These are phyloP conservation scores for Smittia sp. DNA, from an alignment of 2,888 invertebrate species.

Conservation along the genomic window DNA sequence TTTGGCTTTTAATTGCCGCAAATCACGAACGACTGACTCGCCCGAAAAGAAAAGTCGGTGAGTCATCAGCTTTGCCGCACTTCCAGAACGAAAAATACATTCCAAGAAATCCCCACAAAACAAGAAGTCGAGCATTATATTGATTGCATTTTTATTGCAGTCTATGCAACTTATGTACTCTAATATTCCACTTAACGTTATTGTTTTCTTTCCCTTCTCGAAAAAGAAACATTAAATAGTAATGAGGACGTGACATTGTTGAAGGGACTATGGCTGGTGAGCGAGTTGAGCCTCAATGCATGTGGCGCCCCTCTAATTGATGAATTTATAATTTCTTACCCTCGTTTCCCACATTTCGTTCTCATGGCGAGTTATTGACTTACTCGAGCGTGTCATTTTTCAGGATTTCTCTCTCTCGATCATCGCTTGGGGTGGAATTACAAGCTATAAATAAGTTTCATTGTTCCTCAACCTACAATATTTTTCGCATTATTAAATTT, in stretches of 20 bases:
- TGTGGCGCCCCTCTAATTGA: slow-evolving; percentile 28
- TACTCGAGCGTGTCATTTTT: slow-evolving; percentile 9
- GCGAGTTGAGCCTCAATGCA: background rate
- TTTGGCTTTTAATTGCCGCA: slow-evolving; percentile 18
- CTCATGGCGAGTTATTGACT: slow-evolving; percentile 26
- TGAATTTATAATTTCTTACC: slow-evolving; percentile 28
- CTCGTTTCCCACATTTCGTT: background rate
- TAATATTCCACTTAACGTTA: slow-evolving; percentile 20
- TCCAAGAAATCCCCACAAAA: background rate
- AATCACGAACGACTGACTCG: slow-evolving; percentile 6
- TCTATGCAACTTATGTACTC: background rate
- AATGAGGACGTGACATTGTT: slow-evolving; percentile 34
- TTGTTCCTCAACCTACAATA: slow-evolving; percentile 30
- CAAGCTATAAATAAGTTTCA: slow-evolving; percentile 31
- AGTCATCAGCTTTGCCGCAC: background rate
- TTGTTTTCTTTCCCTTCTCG: background rate
- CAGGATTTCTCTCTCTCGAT: background rate
- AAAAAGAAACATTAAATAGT: slow-evolving; percentile 19
- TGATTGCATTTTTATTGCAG: slow-evolving; percentile 38
- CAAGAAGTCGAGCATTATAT: background rate
- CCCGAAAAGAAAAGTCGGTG: background rate
- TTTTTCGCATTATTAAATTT: slow-evolving; percentile 38
- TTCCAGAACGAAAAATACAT: background rate
- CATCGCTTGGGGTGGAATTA: background rate
- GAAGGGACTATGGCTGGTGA: background rate